Evolutionary conservation across 2,888 invertebrate genomes (phyloP).

Genomic region (Cryptus viduatorius): DNA sequence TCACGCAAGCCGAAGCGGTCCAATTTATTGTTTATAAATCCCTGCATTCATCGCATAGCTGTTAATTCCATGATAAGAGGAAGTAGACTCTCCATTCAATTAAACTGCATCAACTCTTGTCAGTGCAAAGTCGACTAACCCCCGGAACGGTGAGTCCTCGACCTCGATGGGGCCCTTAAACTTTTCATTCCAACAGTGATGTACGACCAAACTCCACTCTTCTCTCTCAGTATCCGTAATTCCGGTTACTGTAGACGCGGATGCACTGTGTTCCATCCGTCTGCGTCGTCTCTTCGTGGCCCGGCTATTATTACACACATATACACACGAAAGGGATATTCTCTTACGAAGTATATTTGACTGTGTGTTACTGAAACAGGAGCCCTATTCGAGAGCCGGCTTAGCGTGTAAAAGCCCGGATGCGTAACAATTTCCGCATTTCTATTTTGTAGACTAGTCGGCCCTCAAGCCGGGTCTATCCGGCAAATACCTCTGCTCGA

Average conservation of each 20-base stretch:
- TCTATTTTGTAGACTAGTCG: slow-evolving; percentile 51
- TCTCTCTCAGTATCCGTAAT: slow-evolving; percentile 53
- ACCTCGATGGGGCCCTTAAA: slow-evolving; percentile 29
- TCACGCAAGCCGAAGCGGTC: too few species aligned
- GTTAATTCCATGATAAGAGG: too few species aligned
- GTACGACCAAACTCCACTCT: slow-evolving; percentile 25
- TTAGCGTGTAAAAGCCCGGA: slow-evolving; percentile 64
- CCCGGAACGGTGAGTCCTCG: not conserved
- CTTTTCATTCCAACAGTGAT: slow-evolving; percentile 44
- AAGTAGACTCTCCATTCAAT: not conserved
- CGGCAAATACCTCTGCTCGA: not conserved
- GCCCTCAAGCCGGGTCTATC: not conserved
- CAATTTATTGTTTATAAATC: too few species aligned
- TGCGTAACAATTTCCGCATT: slow-evolving; percentile 63
- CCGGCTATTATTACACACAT: slow-evolving; percentile 18
- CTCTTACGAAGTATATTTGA: not conserved
- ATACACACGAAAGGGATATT: not conserved
- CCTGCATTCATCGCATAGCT: too few species aligned
- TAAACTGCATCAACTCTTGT: not conserved
- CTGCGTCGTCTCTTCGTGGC: slow-evolving; percentile 31
- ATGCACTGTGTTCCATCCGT: slow-evolving; percentile 24
- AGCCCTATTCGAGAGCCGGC: slow-evolving; percentile 37
- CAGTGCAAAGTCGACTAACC: not conserved
- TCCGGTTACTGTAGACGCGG: slow-evolving; percentile 32
- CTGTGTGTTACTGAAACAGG: slow-evolving; percentile 14